A percentile compares a stretch with the other conserved stretches of the same genome.
Conservation (phyloP, 1,140 invertebrate genomes). For the Agraylea sexmaculata region DNA sequence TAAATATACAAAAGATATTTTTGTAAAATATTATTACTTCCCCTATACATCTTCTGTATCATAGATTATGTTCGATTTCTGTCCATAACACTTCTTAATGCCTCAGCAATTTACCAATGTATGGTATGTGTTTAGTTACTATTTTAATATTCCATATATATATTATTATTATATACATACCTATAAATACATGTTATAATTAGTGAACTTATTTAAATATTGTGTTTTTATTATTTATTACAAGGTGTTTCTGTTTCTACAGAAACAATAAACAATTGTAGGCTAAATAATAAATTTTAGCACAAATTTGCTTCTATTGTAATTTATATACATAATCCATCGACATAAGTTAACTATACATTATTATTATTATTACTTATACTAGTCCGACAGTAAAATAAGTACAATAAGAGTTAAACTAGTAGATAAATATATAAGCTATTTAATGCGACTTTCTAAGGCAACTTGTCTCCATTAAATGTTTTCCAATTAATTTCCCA, state of each 20-base stretch:
- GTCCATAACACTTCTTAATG: too few species aligned
- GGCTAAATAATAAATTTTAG: constrained; percentile 8
- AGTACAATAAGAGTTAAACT: background rate
- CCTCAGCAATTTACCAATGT: too few species aligned
- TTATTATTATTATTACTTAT: background rate
- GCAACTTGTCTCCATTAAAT: too few species aligned
- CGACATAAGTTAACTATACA: background rate
- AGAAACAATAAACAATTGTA: constrained; percentile 19
- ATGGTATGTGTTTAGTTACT: constrained; percentile 17
- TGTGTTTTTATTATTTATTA: constrained; percentile 8
- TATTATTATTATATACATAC: constrained; percentile 11
- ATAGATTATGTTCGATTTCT: constrained; percentile 8
- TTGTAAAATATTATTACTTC: background rate
- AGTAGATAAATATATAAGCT: background rate
- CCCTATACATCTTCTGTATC: constrained; percentile 7
- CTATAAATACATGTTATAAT: constrained; percentile 1
- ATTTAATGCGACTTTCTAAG: too few species aligned
- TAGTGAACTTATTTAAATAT: background rate
- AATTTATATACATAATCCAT: background rate
- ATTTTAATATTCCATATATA: constrained; percentile 19
- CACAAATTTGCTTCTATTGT: constrained; percentile 12
- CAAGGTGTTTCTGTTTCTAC: constrained; percentile 9
- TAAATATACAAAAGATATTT: background rate
- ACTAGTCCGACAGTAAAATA: too few species aligned
- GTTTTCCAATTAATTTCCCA: background rate